These are phyloP conservation scores for Deroplatys truncata DNA, from an alignment of 2,888 invertebrate species.

Conservation along the genomic window DNA sequence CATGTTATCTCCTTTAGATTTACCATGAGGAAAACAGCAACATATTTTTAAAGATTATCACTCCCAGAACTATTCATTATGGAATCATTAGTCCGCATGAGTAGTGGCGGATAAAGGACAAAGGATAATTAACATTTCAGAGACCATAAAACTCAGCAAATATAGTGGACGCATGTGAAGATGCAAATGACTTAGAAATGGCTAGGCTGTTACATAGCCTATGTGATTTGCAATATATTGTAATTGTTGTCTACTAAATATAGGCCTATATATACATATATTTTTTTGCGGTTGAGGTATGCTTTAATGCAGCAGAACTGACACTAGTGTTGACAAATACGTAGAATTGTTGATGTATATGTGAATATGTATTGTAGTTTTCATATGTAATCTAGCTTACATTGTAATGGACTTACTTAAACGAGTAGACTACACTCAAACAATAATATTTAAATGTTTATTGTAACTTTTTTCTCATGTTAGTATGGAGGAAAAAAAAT, in stretches of 20 bases:
- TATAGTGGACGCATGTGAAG: not conserved
- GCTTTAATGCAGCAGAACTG: slow-evolving; percentile 26
- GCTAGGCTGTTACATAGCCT: not conserved
- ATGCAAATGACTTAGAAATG: not conserved
- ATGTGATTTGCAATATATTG: not conserved
- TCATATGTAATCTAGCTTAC: not conserved
- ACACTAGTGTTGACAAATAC: not conserved
- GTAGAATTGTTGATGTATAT: not conserved
- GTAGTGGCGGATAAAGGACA: not conserved
- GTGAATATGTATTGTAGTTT: slow-evolving; percentile 1
- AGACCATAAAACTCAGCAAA: not conserved
- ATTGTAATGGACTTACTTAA: not conserved
- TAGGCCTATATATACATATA: slow-evolving; percentile 19
- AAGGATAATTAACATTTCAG: not conserved
- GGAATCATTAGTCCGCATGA: too few species aligned
- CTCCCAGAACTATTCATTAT: too few species aligned
- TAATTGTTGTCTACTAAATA: not conserved
- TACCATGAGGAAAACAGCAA: too few species aligned
- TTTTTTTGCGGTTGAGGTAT: slow-evolving; percentile 23
- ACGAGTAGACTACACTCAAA: not conserved
- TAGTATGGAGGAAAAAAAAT: not conserved
- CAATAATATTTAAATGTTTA: not conserved
- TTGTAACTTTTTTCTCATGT: not conserved
- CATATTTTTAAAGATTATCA: too few species aligned
- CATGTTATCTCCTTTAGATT: too few species aligned